These are phyloP conservation scores for Amphimallon solstitiale DNA, from an alignment of 2,888 invertebrate species.

Conservation along the genomic window DNA sequence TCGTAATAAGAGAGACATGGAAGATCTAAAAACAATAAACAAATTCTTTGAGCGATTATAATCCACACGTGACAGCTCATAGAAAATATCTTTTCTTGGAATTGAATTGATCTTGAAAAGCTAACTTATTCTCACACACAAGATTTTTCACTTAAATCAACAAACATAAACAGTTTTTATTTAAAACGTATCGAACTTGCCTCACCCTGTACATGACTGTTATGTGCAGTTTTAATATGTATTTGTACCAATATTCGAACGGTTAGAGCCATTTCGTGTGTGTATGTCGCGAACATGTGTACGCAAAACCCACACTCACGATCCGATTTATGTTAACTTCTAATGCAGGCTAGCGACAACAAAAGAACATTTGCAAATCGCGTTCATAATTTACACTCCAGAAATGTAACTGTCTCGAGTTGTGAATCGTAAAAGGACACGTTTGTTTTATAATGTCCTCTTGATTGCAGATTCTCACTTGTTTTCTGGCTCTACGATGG, in stretches of 20 bases:
- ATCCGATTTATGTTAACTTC: slow-evolving; percentile 39
- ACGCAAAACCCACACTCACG: slow-evolving; percentile 28
- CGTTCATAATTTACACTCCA: slow-evolving; percentile 31
- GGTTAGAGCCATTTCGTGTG: slow-evolving; percentile 30
- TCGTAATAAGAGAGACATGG: too few species aligned
- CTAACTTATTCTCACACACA: too few species aligned
- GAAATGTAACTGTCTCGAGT: slow-evolving; percentile 36
- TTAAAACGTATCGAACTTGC: too few species aligned
- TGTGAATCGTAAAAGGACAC: slow-evolving; percentile 35
- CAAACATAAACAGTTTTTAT: too few species aligned
- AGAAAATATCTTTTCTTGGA: too few species aligned
- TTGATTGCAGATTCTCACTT: slow-evolving; percentile 34
- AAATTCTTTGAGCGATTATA: too few species aligned
- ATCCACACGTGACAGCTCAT: too few species aligned
- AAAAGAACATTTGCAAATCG: slow-evolving; percentile 39
- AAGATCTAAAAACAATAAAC: too few species aligned
- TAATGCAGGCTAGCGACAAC: slow-evolving; percentile 32
- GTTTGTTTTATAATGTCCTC: slow-evolving; percentile 38
- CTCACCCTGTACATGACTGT: background rate
- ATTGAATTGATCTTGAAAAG: too few species aligned
- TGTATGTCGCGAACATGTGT: slow-evolving; percentile 36
- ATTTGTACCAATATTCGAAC: background rate
- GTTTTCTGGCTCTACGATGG: slow-evolving; percentile 25
- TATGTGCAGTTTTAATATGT: background rate
- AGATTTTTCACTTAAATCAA: too few species aligned